phyloP scores from a whole-genome alignment of 2,797 vertebrate genomes.

The Hybognathus amarus region DNA sequence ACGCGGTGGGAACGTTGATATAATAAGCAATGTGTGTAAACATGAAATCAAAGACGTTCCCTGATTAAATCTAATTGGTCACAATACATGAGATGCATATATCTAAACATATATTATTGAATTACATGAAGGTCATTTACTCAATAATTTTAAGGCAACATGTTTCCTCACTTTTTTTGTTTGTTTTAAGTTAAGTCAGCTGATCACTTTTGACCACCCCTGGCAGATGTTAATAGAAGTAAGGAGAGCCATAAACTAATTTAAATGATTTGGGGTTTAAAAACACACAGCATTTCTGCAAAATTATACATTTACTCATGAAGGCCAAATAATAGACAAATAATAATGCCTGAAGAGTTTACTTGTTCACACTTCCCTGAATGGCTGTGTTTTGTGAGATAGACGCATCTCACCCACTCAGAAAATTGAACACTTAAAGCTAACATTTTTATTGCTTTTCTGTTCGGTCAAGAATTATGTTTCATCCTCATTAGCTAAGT shows the following conservation, averaged over 20 bases:
- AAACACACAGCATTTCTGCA: not conserved
- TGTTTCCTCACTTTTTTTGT: too few relatives aligned
- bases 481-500: conserved; percentile 26
- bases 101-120: not conserved
- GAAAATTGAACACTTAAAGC: conserved; percentile 35
- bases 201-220: not conserved
- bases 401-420: conserved; percentile 14
- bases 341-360: not conserved
- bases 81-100: not conserved
- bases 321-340: not conserved
- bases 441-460: conserved; percentile 18
- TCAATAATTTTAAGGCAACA: too few relatives aligned
- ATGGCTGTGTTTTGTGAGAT: not conserved
- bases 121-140: too few relatives aligned
- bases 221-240: not conserved
- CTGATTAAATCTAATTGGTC: not conserved
- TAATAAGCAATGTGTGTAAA: not conserved
- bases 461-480: conserved; percentile 33
- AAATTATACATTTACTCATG: not conserved
- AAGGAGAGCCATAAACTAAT: not conserved
- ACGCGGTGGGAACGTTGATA: too few relatives aligned
- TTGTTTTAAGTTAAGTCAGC: too few relatives aligned
- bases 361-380: not conserved
- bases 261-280: not conserved
- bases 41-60: not conserved